phyloP scores from a whole-genome alignment of 1,140 invertebrate species.

The Radopholus similis region DNA sequence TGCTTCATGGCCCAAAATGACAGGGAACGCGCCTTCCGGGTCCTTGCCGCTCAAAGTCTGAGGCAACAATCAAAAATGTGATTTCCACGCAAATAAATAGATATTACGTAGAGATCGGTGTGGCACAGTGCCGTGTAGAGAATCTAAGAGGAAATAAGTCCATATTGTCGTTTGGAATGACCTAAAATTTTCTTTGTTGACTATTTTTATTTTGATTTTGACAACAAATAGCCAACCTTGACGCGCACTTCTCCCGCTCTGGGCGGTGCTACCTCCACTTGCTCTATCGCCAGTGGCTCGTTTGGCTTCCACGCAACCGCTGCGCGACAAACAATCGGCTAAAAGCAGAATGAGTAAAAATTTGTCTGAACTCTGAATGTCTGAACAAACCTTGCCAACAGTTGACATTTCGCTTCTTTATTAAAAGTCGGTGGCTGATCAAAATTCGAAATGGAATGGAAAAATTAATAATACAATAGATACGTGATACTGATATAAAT shows the following conservation, averaged over 20 bases:
- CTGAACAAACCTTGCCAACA: neutral
- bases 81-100: too few relatives aligned
- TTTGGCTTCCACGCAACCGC: slow-evolving; percentile 60
- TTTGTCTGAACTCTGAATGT: too few relatives aligned
- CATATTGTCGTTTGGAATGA: neutral
- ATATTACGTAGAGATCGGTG: slow-evolving; percentile 72
- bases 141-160: slow-evolving; percentile 8
- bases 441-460: neutral
- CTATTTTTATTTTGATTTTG: neutral
- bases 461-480: neutral
- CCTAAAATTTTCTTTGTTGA: neutral
- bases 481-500: too few relatives aligned
- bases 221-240: slow-evolving; percentile 60
- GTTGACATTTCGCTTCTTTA: neutral
- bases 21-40: slow-evolving; percentile 88
- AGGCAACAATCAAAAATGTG: neutral
- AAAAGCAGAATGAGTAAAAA: neutral
- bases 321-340: slow-evolving; percentile 49
- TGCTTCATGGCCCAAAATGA: slow-evolving; percentile 88
- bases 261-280: slow-evolving; percentile 88
- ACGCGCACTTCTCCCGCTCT: slow-evolving; percentile 71
- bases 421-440: too few relatives aligned
- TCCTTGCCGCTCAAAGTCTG: slow-evolving; percentile 77
- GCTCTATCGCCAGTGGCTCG: slow-evolving; percentile 81
- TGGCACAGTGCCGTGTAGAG: slow-evolving; percentile 78